phyloP scores from a whole-genome alignment of 2,888 invertebrate species.

The Patella pellucida region DNA sequence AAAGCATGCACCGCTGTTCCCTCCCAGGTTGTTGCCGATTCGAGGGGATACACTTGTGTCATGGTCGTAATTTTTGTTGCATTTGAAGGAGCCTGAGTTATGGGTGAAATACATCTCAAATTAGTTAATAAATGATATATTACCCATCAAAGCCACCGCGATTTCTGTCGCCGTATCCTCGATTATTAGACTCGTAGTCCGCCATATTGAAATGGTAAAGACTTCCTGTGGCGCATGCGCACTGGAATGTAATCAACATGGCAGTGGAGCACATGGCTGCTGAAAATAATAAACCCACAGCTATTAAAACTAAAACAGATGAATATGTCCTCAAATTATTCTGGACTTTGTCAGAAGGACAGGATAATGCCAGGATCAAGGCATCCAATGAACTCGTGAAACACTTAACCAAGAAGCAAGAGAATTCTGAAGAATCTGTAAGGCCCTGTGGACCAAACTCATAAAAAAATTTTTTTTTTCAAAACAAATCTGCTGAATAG shows the following conservation, averaged over 20 bases:
- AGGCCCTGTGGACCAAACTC: too few relatives aligned
- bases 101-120: too few relatives aligned
- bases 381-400: constrained; percentile 37
- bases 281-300: not conserved
- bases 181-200: constrained; percentile 47
- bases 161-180: constrained; percentile 37
- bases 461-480: too few relatives aligned
- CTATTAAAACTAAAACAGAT: constrained; percentile 16
- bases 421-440: not conserved
- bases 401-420: constrained; percentile 24
- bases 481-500: too few relatives aligned
- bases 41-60: too few relatives aligned
- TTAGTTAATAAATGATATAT: not conserved
- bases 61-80: too few relatives aligned
- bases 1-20: too few relatives aligned
- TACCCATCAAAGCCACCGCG: not conserved
- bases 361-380: constrained; percentile 41
- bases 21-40: too few relatives aligned
- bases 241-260: constrained; percentile 18
- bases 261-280: constrained; percentile 21
- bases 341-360: constrained; percentile 47
- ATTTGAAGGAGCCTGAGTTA: too few relatives aligned
- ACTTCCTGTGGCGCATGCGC: constrained; percentile 20
- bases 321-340: constrained; percentile 44
- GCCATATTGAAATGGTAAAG: constrained; percentile 47